These are phyloP conservation scores for Nebria ingens DNA, from an alignment of 1,140 invertebrate genomes.

Conservation along the genomic window DNA sequence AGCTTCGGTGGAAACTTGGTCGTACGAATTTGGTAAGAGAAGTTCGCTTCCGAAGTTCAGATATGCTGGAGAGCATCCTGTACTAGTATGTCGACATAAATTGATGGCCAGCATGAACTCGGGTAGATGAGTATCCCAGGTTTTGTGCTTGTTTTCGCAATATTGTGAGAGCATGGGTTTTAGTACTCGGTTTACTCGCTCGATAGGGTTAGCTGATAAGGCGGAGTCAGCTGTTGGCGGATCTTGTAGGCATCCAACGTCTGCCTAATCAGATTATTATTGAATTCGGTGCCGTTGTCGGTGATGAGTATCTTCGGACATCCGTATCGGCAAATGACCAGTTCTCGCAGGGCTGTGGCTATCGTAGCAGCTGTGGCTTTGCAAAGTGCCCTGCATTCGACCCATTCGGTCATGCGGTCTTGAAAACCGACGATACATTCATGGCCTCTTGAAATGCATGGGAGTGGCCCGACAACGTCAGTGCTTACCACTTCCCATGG, in stretches of 20 bases:
- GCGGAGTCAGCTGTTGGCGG: background rate
- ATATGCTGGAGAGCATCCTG: background rate
- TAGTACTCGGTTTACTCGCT: background rate
- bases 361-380: background rate
- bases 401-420: too few relatives aligned
- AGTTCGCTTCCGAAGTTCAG: background rate
- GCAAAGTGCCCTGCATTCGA: background rate
- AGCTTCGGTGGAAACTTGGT: background rate
- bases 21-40: background rate
- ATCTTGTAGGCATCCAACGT: background rate
- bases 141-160: background rate
- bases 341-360: background rate
- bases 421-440: background rate
- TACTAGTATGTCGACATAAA: background rate
- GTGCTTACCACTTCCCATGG: background rate
- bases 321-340: background rate
- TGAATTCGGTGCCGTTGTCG: background rate
- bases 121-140: background rate
- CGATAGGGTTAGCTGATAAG: background rate
- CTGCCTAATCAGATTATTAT: background rate
- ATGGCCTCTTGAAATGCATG: background rate
- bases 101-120: background rate
- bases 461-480: background rate
- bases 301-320: background rate
- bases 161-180: background rate